A percentile compares a stretch with the other conserved stretches of the same genome.
Conservation (phyloP, 2,888 invertebrate genomes). For the Theretra japonica region DNA sequence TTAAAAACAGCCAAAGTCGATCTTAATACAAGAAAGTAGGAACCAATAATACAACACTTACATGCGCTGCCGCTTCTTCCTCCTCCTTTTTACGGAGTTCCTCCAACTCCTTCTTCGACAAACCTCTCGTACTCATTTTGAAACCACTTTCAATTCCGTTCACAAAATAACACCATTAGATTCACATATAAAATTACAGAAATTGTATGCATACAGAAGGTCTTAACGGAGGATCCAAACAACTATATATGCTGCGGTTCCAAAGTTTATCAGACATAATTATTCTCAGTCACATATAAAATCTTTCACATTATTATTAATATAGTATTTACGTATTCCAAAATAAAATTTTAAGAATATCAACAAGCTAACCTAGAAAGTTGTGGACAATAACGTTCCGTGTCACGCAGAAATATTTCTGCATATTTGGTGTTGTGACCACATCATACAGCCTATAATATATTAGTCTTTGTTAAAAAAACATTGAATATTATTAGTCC, state of each 20-base stretch:
- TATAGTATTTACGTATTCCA: neutral
- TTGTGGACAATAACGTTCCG: neutral
- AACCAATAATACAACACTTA: slow-evolving; percentile 64
- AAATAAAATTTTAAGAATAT: neutral
- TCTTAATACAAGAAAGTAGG: neutral
- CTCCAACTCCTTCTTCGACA: slow-evolving; percentile 93
- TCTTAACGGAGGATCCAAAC: neutral
- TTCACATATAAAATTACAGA: neutral
- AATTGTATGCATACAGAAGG: neutral
- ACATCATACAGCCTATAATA: neutral
- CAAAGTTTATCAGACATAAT: neutral
- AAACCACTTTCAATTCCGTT: slow-evolving; percentile 47
- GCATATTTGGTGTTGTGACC: neutral
- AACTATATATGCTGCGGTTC: neutral
- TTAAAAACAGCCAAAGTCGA: too few relatives aligned
- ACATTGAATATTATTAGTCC: too few relatives aligned
- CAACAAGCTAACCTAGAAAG: slow-evolving; percentile 19
- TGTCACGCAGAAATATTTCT: neutral
- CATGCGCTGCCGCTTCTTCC: slow-evolving; percentile 95
- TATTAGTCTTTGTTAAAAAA: too few relatives aligned
- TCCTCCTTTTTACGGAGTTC: slow-evolving; percentile 94
- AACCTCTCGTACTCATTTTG: slow-evolving; percentile 86
- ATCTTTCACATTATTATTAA: neutral
- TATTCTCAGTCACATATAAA: neutral
- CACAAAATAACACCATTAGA: neutral